phyloP scores from a whole-genome alignment of 2,113 vertebrate species.

The Maccullochella peelii region DNA sequence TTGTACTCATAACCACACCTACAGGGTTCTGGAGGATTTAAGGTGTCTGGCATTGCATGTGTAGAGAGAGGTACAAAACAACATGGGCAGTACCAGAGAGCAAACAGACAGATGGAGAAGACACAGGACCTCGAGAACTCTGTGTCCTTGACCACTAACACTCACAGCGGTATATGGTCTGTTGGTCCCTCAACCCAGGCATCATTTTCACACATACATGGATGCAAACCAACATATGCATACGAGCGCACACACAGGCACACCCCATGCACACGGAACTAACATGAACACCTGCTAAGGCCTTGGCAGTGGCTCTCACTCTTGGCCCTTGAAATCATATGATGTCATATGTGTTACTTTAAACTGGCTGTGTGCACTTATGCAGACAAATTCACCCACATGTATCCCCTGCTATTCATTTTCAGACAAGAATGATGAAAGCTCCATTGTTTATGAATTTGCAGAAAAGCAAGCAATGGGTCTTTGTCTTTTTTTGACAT shows the following conservation, averaged over 20 bases:
- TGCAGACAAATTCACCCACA: slow-evolving; percentile 20
- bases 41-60: neutral
- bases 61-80: neutral
- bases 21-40: slow-evolving; percentile 5
- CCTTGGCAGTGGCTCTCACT: slow-evolving; percentile 37
- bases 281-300: slow-evolving; percentile 63
- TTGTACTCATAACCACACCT: slow-evolving; percentile 8
- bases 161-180: slow-evolving; percentile 46
- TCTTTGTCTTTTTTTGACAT: slow-evolving; percentile 66
- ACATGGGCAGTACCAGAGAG: slow-evolving; percentile 29
- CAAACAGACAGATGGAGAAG: slow-evolving; percentile 72
- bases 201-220: slow-evolving; percentile 43
- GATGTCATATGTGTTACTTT: slow-evolving; percentile 65
- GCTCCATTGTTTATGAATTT: slow-evolving; percentile 30
- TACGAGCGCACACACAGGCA: neutral
- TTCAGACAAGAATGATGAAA: slow-evolving; percentile 6
- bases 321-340: slow-evolving; percentile 26
- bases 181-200: slow-evolving; percentile 26
- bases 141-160: slow-evolving; percentile 60
- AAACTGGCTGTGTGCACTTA: slow-evolving; percentile 6
- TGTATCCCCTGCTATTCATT: neutral
- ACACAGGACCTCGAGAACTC: slow-evolving; percentile 58
- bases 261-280: slow-evolving; percentile 37
- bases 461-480: slow-evolving; percentile 29
- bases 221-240: slow-evolving; percentile 30